Base-by-base conservation (phyloP, 2,113 vertebrate genomes). In the Arizona elegans region DNA sequence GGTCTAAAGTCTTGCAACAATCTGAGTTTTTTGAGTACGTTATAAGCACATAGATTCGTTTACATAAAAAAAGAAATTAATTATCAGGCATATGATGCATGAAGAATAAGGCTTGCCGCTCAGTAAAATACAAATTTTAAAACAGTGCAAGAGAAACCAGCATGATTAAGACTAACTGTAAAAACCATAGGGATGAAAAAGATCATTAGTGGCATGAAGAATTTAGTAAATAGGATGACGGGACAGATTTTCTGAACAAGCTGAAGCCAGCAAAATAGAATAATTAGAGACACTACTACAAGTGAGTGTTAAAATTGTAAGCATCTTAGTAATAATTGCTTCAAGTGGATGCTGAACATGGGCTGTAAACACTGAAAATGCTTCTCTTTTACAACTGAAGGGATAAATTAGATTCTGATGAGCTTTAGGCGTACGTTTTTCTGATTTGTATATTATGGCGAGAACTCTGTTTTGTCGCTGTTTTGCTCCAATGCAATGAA, bases 191-290 rank as follows among this genome's bases (percentile, higher is more conserved):
- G 26, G 93, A 29, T 75, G 24, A 21, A 70, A 89, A 90, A 89
- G 70, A 88, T 8, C 5, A 94, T 92, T 56, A 91, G 52, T 58
- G 53, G 1, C 3, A 95, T 21, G 94, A 96, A 90, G 70, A 89
- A 23, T n/a, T 55, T 89, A 26, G 85, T 90, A 92, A 88, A 88
- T 43, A 94, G 10, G 93, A 89, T 75, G 5, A 87, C 88, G 91
- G 93, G 85, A 90, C 4, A 93, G 8, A 91, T 94, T 95, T 95
- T 96, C 33, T 92, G 53, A 93, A 91, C 19, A 90, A 75, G 5
- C 3, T 90, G 88, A 94, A 50, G 29, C 86, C 6, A 92, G 85
- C 1, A 95, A 95, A 59, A 8, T 26, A 91, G 5, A 12, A 1
- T 87, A 0, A 94, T 93, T 95, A 94, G 17, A 86, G 1, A 90